phyloP scores from a whole-genome alignment of 2,113 vertebrate genomes.

The Origma solitaria region DNA sequence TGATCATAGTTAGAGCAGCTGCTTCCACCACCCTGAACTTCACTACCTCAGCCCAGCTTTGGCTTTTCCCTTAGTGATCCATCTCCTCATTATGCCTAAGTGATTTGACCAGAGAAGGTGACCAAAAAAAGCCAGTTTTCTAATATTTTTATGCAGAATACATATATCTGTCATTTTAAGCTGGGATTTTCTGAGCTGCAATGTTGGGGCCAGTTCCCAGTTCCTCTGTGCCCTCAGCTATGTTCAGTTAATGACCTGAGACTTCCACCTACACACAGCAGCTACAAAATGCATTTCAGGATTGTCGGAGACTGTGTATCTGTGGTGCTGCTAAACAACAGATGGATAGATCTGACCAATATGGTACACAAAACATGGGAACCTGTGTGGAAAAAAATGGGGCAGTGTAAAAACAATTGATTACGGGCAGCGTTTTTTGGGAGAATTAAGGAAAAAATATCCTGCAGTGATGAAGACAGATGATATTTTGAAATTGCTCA shows the following conservation, averaged over 20 bases:
- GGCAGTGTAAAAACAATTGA: background rate
- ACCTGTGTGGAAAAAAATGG: background rate
- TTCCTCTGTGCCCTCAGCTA: background rate
- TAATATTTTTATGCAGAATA: background rate
- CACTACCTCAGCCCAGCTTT: background rate
- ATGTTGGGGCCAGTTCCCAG: background rate
- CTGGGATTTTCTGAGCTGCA: background rate
- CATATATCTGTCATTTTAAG: background rate
- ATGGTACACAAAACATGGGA: accelerated
- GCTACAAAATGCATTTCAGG: background rate
- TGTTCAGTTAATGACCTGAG: background rate
- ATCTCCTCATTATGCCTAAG: background rate
- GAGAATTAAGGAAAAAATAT: background rate
- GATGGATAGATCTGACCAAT: accelerated
- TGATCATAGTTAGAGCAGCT: background rate
- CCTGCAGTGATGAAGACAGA: background rate
- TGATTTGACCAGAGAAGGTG: background rate
- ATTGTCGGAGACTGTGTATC: background rate
- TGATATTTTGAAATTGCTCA: background rate
- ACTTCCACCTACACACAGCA: background rate
- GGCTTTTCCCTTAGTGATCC: background rate
- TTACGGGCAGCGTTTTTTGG: background rate
- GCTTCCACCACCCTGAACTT: background rate
- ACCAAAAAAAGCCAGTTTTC: background rate
- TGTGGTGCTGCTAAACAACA: background rate